phyloP scores from a whole-genome alignment of 2,113 vertebrate genomes.

The Penelope pileata region DNA sequence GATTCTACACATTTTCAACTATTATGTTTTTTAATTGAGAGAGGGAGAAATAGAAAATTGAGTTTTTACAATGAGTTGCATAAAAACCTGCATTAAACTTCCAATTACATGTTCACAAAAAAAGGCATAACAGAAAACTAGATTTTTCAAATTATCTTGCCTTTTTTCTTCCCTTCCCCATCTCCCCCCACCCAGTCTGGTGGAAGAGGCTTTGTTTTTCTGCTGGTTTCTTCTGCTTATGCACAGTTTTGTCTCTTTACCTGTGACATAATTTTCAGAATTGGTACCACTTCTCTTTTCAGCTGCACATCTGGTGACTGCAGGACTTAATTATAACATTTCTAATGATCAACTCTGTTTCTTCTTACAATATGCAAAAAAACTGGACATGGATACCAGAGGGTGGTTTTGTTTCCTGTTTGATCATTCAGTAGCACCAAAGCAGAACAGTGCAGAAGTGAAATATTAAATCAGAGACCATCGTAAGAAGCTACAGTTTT shows the following conservation, averaged over 20 bases:
- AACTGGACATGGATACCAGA: background rate
- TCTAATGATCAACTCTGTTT: background rate
- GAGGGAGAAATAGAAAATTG: background rate
- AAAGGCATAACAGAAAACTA: background rate
- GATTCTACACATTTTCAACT: background rate
- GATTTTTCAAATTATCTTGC: background rate
- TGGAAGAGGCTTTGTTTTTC: background rate
- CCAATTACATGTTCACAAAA: background rate
- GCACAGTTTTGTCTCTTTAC: background rate
- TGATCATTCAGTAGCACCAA: background rate
- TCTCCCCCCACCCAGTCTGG: background rate
- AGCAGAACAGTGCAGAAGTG: constrained; percentile 20
- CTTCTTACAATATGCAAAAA: background rate
- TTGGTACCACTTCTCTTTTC: background rate
- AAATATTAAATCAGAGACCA: background rate
- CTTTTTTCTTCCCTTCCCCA: background rate
- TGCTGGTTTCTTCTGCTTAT: background rate
- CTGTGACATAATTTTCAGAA: background rate
- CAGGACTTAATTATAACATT: background rate
- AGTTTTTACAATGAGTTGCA: background rate
- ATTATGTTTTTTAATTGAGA: background rate
- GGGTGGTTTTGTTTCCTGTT: background rate
- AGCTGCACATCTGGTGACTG: background rate
- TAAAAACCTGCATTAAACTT: background rate
- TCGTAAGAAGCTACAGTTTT: background rate